A percentile compares a stretch with the other conserved stretches of the same genome.
These are phyloP conservation scores for Cataglyphis hispanica DNA, from an alignment of 1,140 invertebrate species.

Conservation along the genomic window DNA sequence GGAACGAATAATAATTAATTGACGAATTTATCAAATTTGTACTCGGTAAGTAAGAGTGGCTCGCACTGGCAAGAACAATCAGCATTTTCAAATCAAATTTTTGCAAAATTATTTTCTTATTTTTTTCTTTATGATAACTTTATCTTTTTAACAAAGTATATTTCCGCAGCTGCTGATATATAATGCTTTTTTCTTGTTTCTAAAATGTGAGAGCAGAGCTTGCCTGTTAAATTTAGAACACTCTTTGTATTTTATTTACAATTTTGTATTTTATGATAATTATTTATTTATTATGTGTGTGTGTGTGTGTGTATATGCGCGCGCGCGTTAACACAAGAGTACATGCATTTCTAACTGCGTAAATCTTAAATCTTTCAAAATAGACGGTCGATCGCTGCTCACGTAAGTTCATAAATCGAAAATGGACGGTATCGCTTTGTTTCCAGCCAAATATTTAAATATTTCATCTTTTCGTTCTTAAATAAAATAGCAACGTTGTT, in stretches of 20 bases:
- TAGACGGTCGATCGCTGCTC: slow-evolving; percentile 6
- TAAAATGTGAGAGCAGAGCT: neutral
- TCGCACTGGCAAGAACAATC: neutral
- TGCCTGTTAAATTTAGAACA: neutral
- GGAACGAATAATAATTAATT: neutral
- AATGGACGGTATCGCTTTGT: slow-evolving; percentile 52
- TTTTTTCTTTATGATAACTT: no score
- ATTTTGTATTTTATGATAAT: neutral
- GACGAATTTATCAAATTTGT: neutral
- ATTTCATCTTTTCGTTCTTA: slow-evolving; percentile 18
- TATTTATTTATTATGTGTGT: neutral
- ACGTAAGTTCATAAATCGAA: slow-evolving; percentile 41
- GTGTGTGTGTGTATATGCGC: no score
- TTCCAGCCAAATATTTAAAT: slow-evolving; percentile 54
- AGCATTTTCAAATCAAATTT: neutral
- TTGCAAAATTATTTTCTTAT: neutral
- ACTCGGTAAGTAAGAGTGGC: neutral
- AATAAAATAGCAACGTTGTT: slow-evolving; percentile 54
- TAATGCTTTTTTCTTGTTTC: neutral
- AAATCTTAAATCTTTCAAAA: slow-evolving; percentile 35
- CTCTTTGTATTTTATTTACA: neutral
- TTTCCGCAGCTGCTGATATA: neutral
- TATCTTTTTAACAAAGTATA: neutral
- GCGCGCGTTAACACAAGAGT: neutral
- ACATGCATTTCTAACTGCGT: slow-evolving; percentile 6